Evolutionary conservation across 2,888 invertebrate genomes (phyloP).

Genomic region (Lottia gigantea): DNA sequence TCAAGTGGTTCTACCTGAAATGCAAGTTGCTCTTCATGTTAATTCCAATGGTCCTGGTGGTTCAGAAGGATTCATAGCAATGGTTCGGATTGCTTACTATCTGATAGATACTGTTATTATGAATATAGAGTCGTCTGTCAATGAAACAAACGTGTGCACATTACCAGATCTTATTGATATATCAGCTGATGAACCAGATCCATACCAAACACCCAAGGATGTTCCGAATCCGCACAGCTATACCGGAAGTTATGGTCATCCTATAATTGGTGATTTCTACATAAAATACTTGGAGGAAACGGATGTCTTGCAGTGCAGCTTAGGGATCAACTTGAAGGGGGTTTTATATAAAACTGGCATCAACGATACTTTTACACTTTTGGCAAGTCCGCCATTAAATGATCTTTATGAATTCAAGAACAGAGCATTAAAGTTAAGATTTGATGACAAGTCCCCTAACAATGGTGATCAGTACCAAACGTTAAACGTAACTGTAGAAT

Average conservation of each 20-base stretch:
- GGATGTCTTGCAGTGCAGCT: not conserved
- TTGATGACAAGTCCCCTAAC: no score
- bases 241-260: conserved; percentile 4
- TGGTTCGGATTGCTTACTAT: conserved; percentile 12
- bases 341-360: no score
- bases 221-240: not conserved
- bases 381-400: no score
- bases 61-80: not conserved
- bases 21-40: conserved; percentile 10
- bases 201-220: not conserved
- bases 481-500: no score
- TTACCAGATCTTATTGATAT: no score
- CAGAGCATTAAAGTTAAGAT: no score
- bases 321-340: not conserved
- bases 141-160: no score
- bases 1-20: conserved; percentile 3
- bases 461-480: no score
- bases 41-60: conserved; percentile 15
- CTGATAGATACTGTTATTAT: conserved; percentile 6
- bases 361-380: no score
- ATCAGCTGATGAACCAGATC: no score
- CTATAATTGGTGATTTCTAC: not conserved
- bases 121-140: no score
- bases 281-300: not conserved
- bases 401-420: no score